Base-by-base conservation (phyloP, 2,888 invertebrate genomes). In the Microplitis manilae region DNA sequence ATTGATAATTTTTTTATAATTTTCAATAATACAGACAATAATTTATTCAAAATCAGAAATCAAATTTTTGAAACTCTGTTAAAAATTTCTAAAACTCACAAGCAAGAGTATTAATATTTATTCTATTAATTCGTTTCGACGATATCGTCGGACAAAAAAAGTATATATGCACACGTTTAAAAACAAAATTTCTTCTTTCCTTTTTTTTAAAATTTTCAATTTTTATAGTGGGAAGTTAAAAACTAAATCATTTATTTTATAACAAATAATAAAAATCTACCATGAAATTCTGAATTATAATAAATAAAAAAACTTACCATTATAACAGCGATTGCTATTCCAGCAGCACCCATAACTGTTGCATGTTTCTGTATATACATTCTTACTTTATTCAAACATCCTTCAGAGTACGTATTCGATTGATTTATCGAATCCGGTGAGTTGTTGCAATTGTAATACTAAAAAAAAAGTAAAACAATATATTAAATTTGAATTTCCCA, bases 321-420 rank as follows among this genome's bases (percentile, higher is more conserved):
- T 59, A 97, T 91, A 81, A 94, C 92, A n/a, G 97, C 96, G 50
- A 97, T 95, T 38, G 94, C 93, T 77, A 97, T 93, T 6, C 96
- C 97, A 30, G 95, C 94, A 13, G 94, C 94, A 30, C 96, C 97
- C 79, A 97, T 93, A 79, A 96, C 93, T 0, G 94, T 92, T 1
- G 97, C 96, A 88, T 97, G 95, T 82, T 94, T 93, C 82, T 94
- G 92, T 81, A 97, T 92, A 86, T 94, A 95, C 75, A 93, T 92
- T 70, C 93, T 93, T 30, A 95, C 94, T 77, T 93, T 93, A 81
- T 92, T 92, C 75, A 94, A 91, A 87, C 97, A 97, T n/a, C 96
- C 97, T 78, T 93, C 92, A 80, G 92, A 92, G 89, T 95, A 94
- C 83, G 94, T 92, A 9, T 93, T 94, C 41, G 92, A 92, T 1